phyloP scores from a whole-genome alignment of 2,797 vertebrate species.

The Pantherophis alleghaniensis region DNA sequence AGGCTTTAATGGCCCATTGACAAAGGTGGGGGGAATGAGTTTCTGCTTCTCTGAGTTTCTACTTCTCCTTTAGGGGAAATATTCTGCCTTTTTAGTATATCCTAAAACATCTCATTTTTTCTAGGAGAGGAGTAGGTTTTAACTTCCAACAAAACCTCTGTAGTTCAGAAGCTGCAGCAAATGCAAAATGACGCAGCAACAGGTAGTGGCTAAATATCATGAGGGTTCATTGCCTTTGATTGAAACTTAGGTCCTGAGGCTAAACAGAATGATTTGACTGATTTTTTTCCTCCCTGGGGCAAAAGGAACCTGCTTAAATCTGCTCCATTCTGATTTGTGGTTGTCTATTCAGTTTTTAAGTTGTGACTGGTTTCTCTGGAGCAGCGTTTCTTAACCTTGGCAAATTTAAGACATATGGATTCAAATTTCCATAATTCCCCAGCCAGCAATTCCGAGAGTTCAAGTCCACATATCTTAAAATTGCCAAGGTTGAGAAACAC shows the following conservation, averaged over 20 bases:
- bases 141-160: background rate
- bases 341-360: background rate
- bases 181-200: background rate
- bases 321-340: background rate
- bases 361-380: background rate
- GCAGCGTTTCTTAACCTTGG: background rate
- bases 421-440: background rate
- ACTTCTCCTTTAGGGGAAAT: too few species aligned
- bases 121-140: too few species aligned
- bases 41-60: too few species aligned
- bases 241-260: background rate
- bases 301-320: background rate
- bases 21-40: too few species aligned
- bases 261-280: background rate
- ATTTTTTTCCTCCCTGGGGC: background rate
- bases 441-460: background rate
- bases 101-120: too few species aligned
- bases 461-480: background rate
- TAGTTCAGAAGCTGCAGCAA: background rate
- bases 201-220: background rate
- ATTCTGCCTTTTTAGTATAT: too few species aligned
- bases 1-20: too few species aligned
- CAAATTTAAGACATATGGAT: background rate
- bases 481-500: background rate
- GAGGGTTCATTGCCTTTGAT: background rate